Evolutionary conservation across 2,888 invertebrate species (phyloP), one percentile per base, ranked within the genome.

Genomic region (Lingula anatina): DNA sequence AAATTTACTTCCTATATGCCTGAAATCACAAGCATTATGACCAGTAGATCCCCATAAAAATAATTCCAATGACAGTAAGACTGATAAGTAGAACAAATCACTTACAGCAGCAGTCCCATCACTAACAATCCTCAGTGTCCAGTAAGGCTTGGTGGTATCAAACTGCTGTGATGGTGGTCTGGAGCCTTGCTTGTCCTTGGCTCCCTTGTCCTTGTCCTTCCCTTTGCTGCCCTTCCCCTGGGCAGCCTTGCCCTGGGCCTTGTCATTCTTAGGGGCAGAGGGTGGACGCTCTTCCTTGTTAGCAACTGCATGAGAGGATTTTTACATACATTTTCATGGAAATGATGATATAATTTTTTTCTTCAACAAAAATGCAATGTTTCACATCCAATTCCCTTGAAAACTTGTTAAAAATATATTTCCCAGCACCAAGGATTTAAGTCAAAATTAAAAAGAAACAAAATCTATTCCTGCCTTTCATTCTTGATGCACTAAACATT

Each of bases 121-220:
- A 50, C 71, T 73, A 53, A 76, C 70, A 26, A 76, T 55, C 27
- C 72, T 56, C 25, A 76, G 52, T 5, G 63, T 66, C 74, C 75
- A 77, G 61, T 73, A 66, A 4, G 76, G 70, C 52, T 72, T 76
- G 23, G 60, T 65, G 44, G 59, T 50, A 56, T 77, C 77, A 64
- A 77, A 75, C 56, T 68, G 66, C 50, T 71, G 73, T 26, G 71
- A 72, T 1, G 71, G 63, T n/a, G 71, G 74, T 26, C 70, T 49
- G 12, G 71, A 69, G 5, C 62, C 61, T 38, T 62, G 61, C 42
- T 49, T 54, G 28, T 65, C 67, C 45, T 66, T 63, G 38, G 65
- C 66, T 41, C 60, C 59, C 44, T 58, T 59, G 5, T 55, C 61
- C 50, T 73, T 75, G 38, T 65, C 70, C 55, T 71, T 71, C 15